These are phyloP conservation scores for Fregetta grallaria DNA, from an alignment of 2,113 vertebrate species.

Conservation along the genomic window DNA sequence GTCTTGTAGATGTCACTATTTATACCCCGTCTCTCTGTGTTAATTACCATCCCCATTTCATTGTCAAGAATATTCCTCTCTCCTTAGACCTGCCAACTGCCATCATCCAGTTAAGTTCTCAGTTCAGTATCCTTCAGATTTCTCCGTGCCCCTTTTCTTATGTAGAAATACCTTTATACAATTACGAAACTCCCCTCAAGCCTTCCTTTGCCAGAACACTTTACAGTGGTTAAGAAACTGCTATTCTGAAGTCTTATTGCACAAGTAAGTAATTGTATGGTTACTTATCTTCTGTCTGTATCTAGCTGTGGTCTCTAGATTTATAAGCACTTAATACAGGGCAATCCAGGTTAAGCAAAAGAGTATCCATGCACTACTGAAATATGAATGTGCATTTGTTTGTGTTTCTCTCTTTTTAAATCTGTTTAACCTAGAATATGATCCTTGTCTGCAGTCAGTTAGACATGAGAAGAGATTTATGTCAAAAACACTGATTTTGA, in stretches of 20 bases:
- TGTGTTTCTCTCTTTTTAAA: neutral
- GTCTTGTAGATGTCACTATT: neutral
- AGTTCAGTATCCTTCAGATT: neutral
- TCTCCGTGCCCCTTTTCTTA: neutral
- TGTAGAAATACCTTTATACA: neutral
- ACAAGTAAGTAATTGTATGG: neutral
- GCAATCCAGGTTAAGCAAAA: neutral
- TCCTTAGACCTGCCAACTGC: neutral
- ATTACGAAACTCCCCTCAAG: neutral
- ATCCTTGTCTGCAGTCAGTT: neutral
- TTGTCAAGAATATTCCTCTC: neutral
- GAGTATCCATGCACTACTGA: neutral
- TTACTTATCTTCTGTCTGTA: neutral
- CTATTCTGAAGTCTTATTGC: neutral
- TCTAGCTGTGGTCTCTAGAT: neutral
- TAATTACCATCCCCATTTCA: neutral
- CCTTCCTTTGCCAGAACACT: neutral
- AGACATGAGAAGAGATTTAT: neutral
- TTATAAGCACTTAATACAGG: neutral
- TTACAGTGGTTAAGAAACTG: neutral
- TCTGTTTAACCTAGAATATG: neutral
- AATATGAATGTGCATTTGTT: neutral
- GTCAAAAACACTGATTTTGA: neutral
- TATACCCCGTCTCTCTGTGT: neutral
- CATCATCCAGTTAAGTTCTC: neutral